phyloP scores from a whole-genome alignment of 64 coral and sea anemone species.

The Acropora tenuis region DNA sequence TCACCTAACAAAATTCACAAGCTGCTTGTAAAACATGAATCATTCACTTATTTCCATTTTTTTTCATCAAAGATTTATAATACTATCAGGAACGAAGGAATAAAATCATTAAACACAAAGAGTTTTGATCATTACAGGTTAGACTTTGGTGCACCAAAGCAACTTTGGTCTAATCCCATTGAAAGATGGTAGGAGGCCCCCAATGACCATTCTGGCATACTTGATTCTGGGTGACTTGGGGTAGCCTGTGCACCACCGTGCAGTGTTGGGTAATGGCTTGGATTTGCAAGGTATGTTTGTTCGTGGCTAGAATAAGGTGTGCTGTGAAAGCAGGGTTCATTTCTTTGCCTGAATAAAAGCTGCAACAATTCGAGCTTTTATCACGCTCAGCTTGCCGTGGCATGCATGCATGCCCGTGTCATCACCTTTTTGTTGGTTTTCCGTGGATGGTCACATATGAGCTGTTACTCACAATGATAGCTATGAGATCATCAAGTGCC shows the following conservation, averaged over 20 bases:
- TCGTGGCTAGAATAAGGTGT: conserved; percentile 39
- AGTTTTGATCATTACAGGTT: neutral
- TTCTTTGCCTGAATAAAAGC: conserved; percentile 25
- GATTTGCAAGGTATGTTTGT: conserved; percentile 28
- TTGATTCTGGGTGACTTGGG: conserved; percentile 24
- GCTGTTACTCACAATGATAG: conserved; percentile 31
- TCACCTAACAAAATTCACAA: neutral
- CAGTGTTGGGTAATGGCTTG: neutral
- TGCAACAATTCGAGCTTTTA: conserved; percentile 63
- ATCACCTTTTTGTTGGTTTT: no score
- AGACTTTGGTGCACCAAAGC: neutral
- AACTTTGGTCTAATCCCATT: conserved; percentile 26
- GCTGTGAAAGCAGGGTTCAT: conserved; percentile 14
- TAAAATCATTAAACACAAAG: conserved; percentile 30
- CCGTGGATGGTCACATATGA: neutral
- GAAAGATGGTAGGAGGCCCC: conserved; percentile 19
- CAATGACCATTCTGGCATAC: conserved; percentile 26
- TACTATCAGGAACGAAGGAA: conserved; percentile 6
- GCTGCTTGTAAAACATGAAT: no score
- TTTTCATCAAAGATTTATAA: conserved; percentile 9
- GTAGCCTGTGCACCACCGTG: conserved; percentile 23
- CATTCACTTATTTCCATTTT: no score
- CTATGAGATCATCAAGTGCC: conserved; percentile 45
- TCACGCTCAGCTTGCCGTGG: no score
- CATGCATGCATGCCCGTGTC: no score